A percentile compares a stretch with the other conserved stretches of the same genome.
These are phyloP conservation scores for Petrosia ficiformis DNA, from an alignment of 37 sponge, comb jelly and placozoan genomes.

Conservation along the genomic window DNA sequence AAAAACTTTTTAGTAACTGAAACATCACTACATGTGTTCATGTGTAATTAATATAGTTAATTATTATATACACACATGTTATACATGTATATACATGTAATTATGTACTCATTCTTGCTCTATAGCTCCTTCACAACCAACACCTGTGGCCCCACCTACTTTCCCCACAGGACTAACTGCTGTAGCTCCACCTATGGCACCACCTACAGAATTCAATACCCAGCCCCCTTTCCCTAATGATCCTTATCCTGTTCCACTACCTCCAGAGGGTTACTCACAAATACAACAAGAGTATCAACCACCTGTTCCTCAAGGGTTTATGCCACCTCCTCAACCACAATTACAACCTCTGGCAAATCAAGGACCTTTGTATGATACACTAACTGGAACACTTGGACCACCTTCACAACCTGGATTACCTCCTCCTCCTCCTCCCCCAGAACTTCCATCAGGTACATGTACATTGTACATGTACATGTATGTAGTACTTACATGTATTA, in stretches of 20 bases:
- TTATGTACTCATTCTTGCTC: not conserved
- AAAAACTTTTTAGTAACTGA: too few relatives aligned
- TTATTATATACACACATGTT: too few relatives aligned
- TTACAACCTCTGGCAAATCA: not conserved
- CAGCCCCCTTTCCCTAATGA: not conserved
- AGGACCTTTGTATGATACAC: not conserved
- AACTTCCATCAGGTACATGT: too few relatives aligned
- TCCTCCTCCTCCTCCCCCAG: constrained; percentile 18
- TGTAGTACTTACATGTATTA: too few relatives aligned
- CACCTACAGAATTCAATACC: not conserved
- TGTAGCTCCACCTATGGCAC: constrained; percentile 5
- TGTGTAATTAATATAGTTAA: too few relatives aligned
- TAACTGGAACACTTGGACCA: not conserved
- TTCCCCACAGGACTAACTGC: constrained; percentile 8
- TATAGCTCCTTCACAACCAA: constrained; percentile 7
- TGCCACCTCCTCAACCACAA: not conserved
- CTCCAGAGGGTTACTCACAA: not conserved
- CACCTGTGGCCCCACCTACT: constrained; percentile 19
- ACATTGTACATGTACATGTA: too few relatives aligned
- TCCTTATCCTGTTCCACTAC: not conserved
- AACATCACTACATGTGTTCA: too few relatives aligned
- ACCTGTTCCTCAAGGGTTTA: constrained; percentile 11
- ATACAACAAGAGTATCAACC: not conserved
- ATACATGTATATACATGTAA: too few relatives aligned
- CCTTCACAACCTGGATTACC: not conserved